A percentile compares a stretch with the other conserved stretches of the same genome.
phyloP scores from a whole-genome alignment of 2,797 vertebrate genomes.

The Manis pentadactyla region DNA sequence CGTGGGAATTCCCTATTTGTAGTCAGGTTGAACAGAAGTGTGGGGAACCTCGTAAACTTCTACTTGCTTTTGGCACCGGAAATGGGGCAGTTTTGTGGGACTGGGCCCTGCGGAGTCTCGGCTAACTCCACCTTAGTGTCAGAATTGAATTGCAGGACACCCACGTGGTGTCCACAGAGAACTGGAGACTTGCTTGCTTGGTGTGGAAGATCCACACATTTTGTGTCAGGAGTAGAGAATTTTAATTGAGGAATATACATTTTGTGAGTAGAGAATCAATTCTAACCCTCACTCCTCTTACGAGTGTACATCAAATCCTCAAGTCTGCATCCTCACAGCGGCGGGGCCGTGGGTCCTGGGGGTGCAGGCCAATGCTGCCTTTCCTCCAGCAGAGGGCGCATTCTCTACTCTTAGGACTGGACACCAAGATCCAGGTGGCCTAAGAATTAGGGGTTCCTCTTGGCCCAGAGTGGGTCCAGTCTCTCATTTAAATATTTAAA shows the following conservation, averaged over 20 bases:
- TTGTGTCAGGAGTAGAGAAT: not conserved
- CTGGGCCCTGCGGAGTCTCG: not conserved
- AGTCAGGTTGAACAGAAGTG: not conserved
- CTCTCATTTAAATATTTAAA: not conserved
- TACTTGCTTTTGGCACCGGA: not conserved
- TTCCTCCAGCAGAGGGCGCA: conserved; percentile 33
- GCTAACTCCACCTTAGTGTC: not conserved
- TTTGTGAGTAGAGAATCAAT: not conserved
- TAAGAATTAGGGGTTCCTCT: not conserved
- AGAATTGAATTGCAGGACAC: not conserved
- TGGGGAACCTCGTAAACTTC: not conserved
- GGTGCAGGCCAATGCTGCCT: not conserved
- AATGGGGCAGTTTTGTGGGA: not conserved
- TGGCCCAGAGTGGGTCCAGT: not conserved
- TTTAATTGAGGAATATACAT: too few relatives aligned
- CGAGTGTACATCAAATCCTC: not conserved
- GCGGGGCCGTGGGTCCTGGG: not conserved
- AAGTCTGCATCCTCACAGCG: fast-evolving
- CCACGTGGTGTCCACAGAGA: not conserved
- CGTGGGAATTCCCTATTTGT: not conserved
- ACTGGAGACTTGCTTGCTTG: not conserved
- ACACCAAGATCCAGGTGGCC: too few relatives aligned
- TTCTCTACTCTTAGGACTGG: too few relatives aligned
- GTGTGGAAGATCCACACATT: not conserved
- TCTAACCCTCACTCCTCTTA: not conserved